A percentile compares a stretch with the other conserved stretches of the same genome.
phyloP scores from a whole-genome alignment of 1,140 invertebrate species.

The Ooceraea biroi region DNA sequence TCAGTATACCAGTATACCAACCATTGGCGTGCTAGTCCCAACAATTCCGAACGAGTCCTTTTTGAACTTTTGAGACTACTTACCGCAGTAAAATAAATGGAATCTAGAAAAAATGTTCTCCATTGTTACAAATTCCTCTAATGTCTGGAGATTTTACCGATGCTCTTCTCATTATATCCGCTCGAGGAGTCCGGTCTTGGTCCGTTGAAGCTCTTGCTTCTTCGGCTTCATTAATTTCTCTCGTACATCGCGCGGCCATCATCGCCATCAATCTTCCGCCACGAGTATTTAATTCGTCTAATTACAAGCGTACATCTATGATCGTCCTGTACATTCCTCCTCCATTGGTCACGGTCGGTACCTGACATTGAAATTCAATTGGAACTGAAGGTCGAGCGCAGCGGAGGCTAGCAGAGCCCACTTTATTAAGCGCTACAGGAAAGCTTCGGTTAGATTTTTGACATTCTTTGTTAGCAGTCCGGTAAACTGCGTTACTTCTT shows the following conservation, averaged over 20 bases:
- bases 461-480: too few species aligned
- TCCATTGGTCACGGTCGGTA: background rate
- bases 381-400: background rate
- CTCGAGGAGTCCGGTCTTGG: background rate
- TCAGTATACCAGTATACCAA: slow-evolving; percentile 19
- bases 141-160: too few species aligned
- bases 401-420: background rate
- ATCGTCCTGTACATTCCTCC: background rate
- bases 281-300: background rate
- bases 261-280: background rate
- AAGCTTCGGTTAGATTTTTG: slow-evolving; percentile 21
- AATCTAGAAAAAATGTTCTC: too few species aligned
- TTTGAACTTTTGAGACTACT: too few species aligned
- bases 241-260: too few species aligned
- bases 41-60: too few species aligned
- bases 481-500: too few species aligned
- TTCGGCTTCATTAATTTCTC: background rate
- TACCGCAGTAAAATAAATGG: too few species aligned
- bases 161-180: too few species aligned
- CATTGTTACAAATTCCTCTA: too few species aligned
- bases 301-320: background rate
- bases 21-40: slow-evolving; percentile 36
- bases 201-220: background rate
- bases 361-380: slow-evolving; percentile 17
- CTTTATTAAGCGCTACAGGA: slow-evolving; percentile 21